Evolutionary conservation across 2,888 invertebrate genomes (phyloP).

Genomic region (Agonopterix alstromeriana): DNA sequence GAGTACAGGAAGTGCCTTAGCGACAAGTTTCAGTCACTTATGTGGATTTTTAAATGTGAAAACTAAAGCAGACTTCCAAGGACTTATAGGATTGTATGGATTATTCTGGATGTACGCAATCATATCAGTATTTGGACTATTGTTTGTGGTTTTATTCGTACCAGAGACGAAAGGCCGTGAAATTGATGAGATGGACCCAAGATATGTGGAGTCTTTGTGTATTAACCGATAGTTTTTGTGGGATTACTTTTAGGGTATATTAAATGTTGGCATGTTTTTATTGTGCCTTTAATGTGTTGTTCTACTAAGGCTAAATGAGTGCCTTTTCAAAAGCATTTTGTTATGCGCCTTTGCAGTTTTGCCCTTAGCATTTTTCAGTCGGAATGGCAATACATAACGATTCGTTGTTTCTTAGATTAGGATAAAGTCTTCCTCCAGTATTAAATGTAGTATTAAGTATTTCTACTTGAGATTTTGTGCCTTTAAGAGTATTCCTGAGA

Average conservation of each 20-base stretch:
- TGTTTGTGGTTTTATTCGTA: constrained; percentile 89
- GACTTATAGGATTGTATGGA: constrained; percentile 85
- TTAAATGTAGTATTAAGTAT: background rate
- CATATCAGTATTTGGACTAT: constrained; percentile 85
- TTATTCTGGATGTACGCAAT: constrained; percentile 92
- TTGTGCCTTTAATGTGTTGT: too few species aligned
- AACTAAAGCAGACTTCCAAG: constrained; percentile 87
- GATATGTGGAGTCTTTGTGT: constrained; percentile 76
- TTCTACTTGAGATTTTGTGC: background rate
- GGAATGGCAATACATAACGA: background rate
- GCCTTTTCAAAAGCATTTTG: too few species aligned
- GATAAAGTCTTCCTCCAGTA: constrained; percentile 1
- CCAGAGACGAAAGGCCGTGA: constrained; percentile 95
- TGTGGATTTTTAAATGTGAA: constrained; percentile 91
- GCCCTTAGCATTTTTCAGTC: background rate
- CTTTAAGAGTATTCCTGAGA: background rate
- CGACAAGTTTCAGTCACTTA: constrained; percentile 90
- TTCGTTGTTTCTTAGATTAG: background rate
- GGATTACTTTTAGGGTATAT: background rate
- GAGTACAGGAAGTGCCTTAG: constrained; percentile 82
- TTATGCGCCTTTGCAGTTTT: background rate
- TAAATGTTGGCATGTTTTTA: background rate
- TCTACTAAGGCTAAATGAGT: too few species aligned
- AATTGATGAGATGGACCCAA: constrained; percentile 90
- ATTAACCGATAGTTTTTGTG: constrained; percentile 67